Evolutionary conservation across 2,797 vertebrate genomes (phyloP).

Genomic region (Hippocampus kuda): DNA sequence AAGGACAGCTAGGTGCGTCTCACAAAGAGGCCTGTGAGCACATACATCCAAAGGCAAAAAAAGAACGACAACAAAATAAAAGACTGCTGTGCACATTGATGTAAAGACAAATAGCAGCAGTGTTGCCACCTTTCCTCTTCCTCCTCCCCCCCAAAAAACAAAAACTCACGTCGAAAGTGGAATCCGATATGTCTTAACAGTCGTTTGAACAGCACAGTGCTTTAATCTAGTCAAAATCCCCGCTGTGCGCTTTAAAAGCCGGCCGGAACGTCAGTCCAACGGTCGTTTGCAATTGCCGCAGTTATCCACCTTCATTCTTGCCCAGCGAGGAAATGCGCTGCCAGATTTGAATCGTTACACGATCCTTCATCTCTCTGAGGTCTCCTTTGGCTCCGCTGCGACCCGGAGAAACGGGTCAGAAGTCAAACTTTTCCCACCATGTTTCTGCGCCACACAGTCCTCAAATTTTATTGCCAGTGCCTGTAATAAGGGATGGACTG

Average conservation of each 20-base stretch:
- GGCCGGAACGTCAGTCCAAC: conserved; percentile 32
- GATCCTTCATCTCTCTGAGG: conserved; percentile 34
- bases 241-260: conserved; percentile 37
- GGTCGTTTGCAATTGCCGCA: conserved; percentile 20
- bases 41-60: not conserved
- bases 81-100: not conserved
- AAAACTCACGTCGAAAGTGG: conserved; percentile 9
- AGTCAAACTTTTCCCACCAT: conserved; percentile 51
- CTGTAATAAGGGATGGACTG: conserved; percentile 25
- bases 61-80: not conserved
- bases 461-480: conserved; percentile 35
- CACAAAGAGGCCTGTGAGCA: too few relatives aligned
- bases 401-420: conserved; percentile 39
- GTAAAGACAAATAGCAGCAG: not conserved
- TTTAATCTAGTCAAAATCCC: conserved; percentile 34
- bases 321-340: conserved; percentile 41
- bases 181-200: conserved; percentile 32
- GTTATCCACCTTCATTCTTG: conserved; percentile 50
- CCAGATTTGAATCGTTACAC: conserved; percentile 41
- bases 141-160: not conserved
- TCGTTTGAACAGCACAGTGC: conserved; percentile 11
- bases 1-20: not conserved
- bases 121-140: too few relatives aligned
- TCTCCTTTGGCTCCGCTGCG: conserved; percentile 25
- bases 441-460: conserved; percentile 14